These are phyloP conservation scores for Brachyhypopomus occidentalis DNA, from an alignment of 2,113 vertebrate genomes.

Conservation along the genomic window DNA sequence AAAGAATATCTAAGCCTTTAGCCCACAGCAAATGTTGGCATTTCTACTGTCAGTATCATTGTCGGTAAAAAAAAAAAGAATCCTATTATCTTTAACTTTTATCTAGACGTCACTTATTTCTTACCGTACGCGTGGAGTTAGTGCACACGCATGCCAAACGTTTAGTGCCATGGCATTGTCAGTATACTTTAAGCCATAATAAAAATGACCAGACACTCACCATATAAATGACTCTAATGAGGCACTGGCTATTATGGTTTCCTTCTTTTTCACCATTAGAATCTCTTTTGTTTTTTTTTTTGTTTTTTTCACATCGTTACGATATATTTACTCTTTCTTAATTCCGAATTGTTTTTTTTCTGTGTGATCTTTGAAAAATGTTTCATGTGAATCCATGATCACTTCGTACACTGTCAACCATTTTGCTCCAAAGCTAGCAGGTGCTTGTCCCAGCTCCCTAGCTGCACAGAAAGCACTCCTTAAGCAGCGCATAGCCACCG, in stretches of 20 bases:
- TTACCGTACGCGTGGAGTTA: not conserved
- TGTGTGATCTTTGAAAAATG: constrained; percentile 10
- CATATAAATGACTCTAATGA: too few relatives aligned
- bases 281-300: not conserved
- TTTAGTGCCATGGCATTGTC: too few relatives aligned
- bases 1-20: not conserved
- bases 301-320: not conserved
- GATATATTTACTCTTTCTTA: not conserved
- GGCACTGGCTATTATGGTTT: not conserved
- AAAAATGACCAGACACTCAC: too few relatives aligned
- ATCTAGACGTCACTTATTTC: not conserved
- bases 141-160: too few relatives aligned
- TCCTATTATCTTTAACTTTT: not conserved
- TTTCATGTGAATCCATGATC: constrained; percentile 26
- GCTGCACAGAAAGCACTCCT: constrained; percentile 69
- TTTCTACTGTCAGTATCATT: not conserved
- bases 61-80: too few relatives aligned
- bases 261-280: not conserved
- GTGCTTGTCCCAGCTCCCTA: constrained; percentile 73
- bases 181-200: too few relatives aligned
- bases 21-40: too few relatives aligned
- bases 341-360: not conserved
- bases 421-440: constrained; percentile 73
- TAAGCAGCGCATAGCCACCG: constrained; percentile 71
- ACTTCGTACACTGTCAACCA: constrained; percentile 52